Percentiles rank a stretch among this genome's conserved stretches.
These are phyloP conservation scores for Phengaris alcon DNA, from an alignment of 2,888 invertebrate species.

Conservation along the genomic window DNA sequence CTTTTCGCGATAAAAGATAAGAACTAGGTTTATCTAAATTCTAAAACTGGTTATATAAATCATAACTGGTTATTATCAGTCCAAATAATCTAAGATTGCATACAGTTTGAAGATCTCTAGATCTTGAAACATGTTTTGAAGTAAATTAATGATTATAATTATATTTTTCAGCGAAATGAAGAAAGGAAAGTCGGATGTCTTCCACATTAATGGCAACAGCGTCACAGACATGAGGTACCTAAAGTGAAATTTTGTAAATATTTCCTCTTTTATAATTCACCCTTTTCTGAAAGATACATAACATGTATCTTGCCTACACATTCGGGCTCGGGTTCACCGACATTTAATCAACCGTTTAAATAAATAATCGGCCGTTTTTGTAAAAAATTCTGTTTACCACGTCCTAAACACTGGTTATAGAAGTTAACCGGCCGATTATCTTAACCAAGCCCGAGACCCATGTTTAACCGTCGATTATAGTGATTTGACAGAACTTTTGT, in stretches of 20 bases:
- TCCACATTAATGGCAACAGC: conserved; percentile 47
- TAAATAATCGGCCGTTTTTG: too few relatives aligned
- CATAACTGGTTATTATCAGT: conserved; percentile 7
- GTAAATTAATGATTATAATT: background rate
- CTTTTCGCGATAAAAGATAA: background rate
- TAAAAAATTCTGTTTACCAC: too few relatives aligned
- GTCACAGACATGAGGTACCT: conserved; percentile 38
- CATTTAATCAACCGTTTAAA: too few relatives aligned
- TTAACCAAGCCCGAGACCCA: too few relatives aligned
- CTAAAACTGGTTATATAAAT: background rate
- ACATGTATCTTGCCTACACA: too few relatives aligned
- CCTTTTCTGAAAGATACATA: too few relatives aligned
- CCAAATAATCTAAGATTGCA: background rate
- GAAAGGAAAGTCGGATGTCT: conserved; percentile 40
- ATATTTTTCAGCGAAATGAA: conserved; percentile 38
- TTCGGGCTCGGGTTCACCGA: too few relatives aligned
- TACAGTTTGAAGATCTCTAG: background rate
- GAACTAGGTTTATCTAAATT: background rate
- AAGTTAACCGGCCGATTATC: too few relatives aligned
- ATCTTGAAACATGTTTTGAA: background rate
- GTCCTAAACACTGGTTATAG: too few relatives aligned
- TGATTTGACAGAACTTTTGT: too few relatives aligned
- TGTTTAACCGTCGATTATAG: too few relatives aligned
- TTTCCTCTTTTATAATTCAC: too few relatives aligned
- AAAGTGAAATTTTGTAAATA: background rate